These are phyloP conservation scores for Tapirus terrestris DNA, from an alignment of 2,113 vertebrate species.

Conservation along the genomic window DNA sequence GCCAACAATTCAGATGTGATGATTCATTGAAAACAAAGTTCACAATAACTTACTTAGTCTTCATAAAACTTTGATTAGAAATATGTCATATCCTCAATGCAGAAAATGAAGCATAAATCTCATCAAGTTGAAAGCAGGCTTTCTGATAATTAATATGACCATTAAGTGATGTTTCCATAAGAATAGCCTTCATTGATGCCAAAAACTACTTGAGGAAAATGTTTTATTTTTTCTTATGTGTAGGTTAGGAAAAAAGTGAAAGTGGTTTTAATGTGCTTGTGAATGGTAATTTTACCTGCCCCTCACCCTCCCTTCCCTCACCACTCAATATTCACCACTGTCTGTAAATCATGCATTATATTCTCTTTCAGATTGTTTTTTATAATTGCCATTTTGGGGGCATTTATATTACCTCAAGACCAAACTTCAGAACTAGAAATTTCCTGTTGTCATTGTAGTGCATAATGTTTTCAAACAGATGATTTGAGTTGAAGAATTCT, in stretches of 20 bases:
- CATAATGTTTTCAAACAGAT: background rate
- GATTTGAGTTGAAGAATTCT: background rate
- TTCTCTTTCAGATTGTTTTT: background rate
- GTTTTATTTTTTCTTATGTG: background rate
- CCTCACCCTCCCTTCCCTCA: background rate
- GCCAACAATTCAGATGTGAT: background rate
- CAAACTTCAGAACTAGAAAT: background rate
- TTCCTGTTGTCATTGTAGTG: background rate
- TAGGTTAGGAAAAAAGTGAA: background rate
- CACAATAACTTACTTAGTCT: background rate
- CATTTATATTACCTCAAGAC: background rate
- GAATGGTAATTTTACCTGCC: background rate
- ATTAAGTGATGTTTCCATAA: background rate
- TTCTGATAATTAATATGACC: background rate
- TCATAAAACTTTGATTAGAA: background rate
- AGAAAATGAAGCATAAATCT: background rate
- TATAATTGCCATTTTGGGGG: background rate
- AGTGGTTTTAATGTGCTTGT: background rate
- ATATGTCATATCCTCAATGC: background rate
- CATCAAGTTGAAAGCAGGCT: background rate
- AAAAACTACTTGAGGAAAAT: background rate
- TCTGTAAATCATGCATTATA: background rate
- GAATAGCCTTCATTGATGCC: background rate
- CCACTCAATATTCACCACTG: background rate
- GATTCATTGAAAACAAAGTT: background rate